Evolutionary conservation across 1,140 invertebrate genomes (phyloP).

Genomic region (Odontomachus brunneus): DNA sequence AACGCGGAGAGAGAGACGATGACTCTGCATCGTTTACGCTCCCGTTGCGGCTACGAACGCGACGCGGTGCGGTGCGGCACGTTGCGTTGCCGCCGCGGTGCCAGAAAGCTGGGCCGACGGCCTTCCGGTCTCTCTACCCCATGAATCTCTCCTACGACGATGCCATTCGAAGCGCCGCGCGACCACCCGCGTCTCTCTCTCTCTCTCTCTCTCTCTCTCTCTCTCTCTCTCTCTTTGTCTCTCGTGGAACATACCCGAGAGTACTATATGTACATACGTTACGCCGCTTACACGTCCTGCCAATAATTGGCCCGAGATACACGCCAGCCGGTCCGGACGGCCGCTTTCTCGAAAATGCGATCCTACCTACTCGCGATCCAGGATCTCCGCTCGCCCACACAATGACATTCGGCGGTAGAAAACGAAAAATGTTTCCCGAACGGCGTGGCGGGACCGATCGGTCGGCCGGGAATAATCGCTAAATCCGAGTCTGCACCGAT

Average conservation of each 20-base stretch:
- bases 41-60: slow-evolving; percentile 53
- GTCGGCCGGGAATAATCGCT: not conserved
- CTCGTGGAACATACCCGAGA: slow-evolving; percentile 48
- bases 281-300: slow-evolving; percentile 1
- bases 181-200: not conserved
- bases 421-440: not conserved
- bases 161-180: not conserved
- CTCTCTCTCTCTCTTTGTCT: not conserved
- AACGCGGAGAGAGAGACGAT: slow-evolving; percentile 60
- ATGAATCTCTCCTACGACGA: slow-evolving; percentile 41
- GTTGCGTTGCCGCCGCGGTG: slow-evolving; percentile 20
- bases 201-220: not conserved
- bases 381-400: slow-evolving; percentile 23
- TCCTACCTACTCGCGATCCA: not conserved
- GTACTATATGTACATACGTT: slow-evolving; percentile 45
- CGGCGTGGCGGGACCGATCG: not conserved
- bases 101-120: slow-evolving; percentile 52
- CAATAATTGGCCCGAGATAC: slow-evolving; percentile 50
- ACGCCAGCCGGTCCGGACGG: not conserved
- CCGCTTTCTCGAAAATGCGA: slow-evolving; percentile 48
- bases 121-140: slow-evolving; percentile 61
- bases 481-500: not conserved
- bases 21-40: slow-evolving; percentile 76
- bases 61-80: not conserved
- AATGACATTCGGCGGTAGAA: not conserved